A percentile compares a stretch with the other conserved stretches of the same genome.
phyloP scores from a whole-genome alignment of 2,113 vertebrate genomes.

The Macaca mulatta region DNA sequence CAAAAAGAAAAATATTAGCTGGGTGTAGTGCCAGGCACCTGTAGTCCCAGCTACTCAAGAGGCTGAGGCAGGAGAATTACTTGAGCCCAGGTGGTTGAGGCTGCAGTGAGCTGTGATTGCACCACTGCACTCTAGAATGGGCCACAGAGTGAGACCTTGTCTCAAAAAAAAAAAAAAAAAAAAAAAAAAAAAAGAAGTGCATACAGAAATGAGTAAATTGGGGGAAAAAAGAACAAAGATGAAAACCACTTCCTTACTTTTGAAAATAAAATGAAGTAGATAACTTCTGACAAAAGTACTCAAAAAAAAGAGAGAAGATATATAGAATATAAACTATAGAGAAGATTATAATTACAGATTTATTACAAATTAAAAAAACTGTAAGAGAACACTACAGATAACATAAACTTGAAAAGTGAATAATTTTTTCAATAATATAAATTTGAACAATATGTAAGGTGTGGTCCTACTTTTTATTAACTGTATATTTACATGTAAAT shows the following conservation, averaged over 20 bases:
- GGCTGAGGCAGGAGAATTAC: too few relatives aligned
- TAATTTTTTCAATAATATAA: neutral
- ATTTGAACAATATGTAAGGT: neutral
- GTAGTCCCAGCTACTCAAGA: too few relatives aligned
- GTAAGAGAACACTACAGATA: neutral
- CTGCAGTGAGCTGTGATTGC: too few relatives aligned
- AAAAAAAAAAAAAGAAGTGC: neutral
- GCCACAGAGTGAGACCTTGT: neutral
- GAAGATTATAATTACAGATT: neutral
- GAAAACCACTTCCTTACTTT: neutral
- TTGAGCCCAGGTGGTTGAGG: too few relatives aligned
- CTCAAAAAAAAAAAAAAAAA: neutral
- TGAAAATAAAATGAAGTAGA: neutral
- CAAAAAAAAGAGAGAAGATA: neutral
- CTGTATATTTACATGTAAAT: conserved; percentile 17
- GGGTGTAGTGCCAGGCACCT: too few relatives aligned
- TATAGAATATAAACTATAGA: neutral
- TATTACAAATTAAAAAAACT: neutral
- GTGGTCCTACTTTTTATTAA: neutral
- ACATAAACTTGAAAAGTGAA: neutral
- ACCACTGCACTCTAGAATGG: too few relatives aligned
- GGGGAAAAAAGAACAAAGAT: neutral
- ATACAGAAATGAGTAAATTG: neutral
- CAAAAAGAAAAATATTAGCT: too few relatives aligned
- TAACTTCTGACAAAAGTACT: neutral